These are phyloP conservation scores for Butorides virescens DNA, from an alignment of 2,113 vertebrate species.

Conservation along the genomic window DNA sequence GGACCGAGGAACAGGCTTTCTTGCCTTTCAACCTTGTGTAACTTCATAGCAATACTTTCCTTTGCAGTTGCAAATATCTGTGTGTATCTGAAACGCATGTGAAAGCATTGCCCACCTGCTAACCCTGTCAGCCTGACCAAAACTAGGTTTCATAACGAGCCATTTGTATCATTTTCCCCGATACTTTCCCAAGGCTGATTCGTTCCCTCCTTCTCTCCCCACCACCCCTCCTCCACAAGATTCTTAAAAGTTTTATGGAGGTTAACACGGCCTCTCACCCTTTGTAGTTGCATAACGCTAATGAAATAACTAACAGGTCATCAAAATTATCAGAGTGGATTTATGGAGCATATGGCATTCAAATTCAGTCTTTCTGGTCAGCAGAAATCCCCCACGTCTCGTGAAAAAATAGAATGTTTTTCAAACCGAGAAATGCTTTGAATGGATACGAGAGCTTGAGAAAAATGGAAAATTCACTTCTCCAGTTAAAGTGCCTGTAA, in stretches of 20 bases:
- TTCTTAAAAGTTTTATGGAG: neutral
- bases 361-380: neutral
- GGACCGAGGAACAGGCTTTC: neutral
- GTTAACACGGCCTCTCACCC: neutral
- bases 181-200: neutral
- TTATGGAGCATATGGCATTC: neutral
- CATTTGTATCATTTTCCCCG: neutral
- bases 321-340: neutral
- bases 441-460: neutral
- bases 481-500: neutral
- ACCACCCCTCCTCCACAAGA: neutral
- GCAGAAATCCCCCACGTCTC: neutral
- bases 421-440: neutral
- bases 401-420: neutral
- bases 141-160: neutral
- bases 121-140: neutral
- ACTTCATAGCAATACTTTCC: neutral
- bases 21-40: neutral
- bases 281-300: conserved; percentile 7
- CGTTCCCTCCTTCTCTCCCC: neutral
- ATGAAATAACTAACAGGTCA: conserved; percentile 41
- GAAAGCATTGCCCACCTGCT: neutral
- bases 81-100: neutral
- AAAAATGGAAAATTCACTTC: neutral
- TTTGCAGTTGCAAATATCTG: neutral